Evolutionary conservation across 2,797 vertebrate genomes (phyloP), one percentile per base, ranked within the genome.

Genomic region (Aerospiza tachiro): DNA sequence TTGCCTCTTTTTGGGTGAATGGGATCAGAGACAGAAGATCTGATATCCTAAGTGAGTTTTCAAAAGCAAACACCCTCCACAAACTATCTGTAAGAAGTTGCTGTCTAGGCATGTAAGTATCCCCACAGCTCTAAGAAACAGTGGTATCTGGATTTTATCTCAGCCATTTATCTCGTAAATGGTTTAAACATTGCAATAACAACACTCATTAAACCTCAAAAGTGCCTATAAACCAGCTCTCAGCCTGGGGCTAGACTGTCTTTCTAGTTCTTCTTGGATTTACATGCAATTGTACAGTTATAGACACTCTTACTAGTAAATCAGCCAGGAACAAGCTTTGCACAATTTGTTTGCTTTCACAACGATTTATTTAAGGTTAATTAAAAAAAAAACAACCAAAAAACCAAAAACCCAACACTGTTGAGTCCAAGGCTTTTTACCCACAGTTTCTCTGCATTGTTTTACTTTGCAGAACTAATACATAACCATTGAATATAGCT

Each of bases 141-240:
- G 44, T 33, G 26, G 17, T 71, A 67, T 35, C 86, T 90, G 52
- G 23, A 71, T 84, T 97, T 94, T 93, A 67, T 90, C 83, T 93
- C 82, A 82, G 63, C 23, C 73, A 74, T 93, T 93, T 93, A 84
- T 92, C 83, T 89, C 52, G 49, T 49, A 77, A 90, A 89, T 52
- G 6, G 70, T 79, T 92, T 94, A 82, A 95, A 89, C 6, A 0
- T 31, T 66, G 25, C 78, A 90, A 70, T 86, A 95, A 44, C 45
- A 90, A 38, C 23, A 33, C 36, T 28, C 52, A 63, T 63, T 86
- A 95, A 90, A 91, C 59, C 50, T 79, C 66, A 42, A 7, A 88
- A 84, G 42, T 45, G 62, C 33, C 82, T 68, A 44, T 90, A 96
- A 95, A 94, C 8, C 35, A 93, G 29, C 35, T 65, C 40, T 38